Conservation (phyloP, 2,797 vertebrate genomes). For the Lemur catta region DNA sequence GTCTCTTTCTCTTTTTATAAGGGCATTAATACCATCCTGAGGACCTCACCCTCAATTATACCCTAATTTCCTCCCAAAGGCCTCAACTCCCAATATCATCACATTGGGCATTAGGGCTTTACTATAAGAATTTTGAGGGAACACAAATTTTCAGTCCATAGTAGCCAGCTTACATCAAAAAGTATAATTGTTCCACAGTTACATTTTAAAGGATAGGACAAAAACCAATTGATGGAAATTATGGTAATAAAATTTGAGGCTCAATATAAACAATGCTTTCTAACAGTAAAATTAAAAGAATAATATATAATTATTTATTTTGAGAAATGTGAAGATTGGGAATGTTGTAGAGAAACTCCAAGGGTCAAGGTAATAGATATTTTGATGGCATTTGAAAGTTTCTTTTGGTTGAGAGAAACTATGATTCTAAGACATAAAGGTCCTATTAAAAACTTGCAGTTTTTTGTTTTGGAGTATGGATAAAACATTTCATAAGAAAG, state of each 20-base stretch:
- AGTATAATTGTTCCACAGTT: not conserved
- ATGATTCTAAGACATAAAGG: not conserved
- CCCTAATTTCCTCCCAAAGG: not conserved
- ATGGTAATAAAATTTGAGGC: not conserved
- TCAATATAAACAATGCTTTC: not conserved
- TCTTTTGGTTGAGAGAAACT: not conserved
- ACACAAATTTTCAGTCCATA: not conserved
- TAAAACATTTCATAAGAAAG: not conserved
- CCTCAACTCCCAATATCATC: not conserved
- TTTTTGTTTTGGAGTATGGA: not conserved
- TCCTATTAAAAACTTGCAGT: not conserved
- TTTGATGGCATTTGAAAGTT: not conserved
- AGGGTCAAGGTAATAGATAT: not conserved
- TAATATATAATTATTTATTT: not conserved
- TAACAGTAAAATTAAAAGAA: not conserved
- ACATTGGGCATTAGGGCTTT: not conserved
- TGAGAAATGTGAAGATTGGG: not conserved
- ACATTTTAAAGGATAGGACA: not conserved
- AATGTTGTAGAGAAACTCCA: not conserved
- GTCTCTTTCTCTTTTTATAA: not conserved
- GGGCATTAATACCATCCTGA: not conserved
- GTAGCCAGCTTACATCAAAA: not conserved
- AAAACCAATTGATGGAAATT: not conserved
- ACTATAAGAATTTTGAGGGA: not conserved
- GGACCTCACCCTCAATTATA: not conserved